Evolutionary conservation across 2,888 invertebrate species (phyloP).

Genomic region (Drosophila aldrichi): DNA sequence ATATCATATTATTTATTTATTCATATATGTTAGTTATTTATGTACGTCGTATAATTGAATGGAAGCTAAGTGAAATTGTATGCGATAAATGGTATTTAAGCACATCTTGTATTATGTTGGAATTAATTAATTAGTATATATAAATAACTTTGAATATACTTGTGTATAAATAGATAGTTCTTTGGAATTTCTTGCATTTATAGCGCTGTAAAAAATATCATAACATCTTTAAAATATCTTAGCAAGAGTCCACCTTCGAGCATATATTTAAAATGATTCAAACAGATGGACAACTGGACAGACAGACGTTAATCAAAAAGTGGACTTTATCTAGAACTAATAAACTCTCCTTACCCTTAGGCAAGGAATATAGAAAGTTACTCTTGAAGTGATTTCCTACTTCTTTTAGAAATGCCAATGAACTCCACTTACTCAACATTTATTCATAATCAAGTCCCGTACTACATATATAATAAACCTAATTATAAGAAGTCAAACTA

Average conservation of each 20-base stretch:
- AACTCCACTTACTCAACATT: neutral
- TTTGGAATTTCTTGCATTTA: no score
- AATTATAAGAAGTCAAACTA: neutral
- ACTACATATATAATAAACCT: no score
- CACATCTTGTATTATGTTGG: neutral
- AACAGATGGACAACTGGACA: neutral
- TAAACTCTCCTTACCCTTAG: neutral
- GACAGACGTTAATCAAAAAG: neutral
- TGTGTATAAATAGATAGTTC: no score
- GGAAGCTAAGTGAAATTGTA: neutral
- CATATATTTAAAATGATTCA: no score
- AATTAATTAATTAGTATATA: no score
- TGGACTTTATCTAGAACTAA: neutral
- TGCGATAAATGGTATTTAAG: neutral
- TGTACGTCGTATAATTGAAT: neutral
- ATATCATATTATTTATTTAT: constrained; percentile 2
- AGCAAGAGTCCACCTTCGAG: no score
- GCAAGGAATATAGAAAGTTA: neutral
- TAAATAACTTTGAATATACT: no score
- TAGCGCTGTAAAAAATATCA: no score
- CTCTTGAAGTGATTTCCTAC: neutral
- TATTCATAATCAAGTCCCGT: neutral
- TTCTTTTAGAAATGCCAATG: neutral
- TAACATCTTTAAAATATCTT: no score
- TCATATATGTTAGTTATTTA: neutral